Percentiles rank a stretch among this genome's conserved stretches.
These are phyloP conservation scores for Actinia equina DNA, from an alignment of 64 coral and sea anemone genomes.

Conservation along the genomic window DNA sequence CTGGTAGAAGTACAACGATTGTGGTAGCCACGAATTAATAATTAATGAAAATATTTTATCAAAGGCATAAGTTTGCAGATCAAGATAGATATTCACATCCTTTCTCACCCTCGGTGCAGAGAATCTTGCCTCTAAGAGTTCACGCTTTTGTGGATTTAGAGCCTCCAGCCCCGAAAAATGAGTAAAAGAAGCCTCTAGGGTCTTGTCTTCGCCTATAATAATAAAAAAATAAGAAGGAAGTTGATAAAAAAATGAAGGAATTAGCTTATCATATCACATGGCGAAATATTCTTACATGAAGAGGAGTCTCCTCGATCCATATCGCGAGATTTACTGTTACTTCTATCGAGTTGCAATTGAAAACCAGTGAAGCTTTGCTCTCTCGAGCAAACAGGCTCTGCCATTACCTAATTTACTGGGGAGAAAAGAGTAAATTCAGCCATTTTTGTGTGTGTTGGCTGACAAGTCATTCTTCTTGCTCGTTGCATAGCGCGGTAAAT, in stretches of 20 bases:
- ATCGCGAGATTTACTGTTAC: constrained; percentile 21
- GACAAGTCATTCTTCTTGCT: neutral
- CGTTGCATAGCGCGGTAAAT: neutral
- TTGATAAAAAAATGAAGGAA: neutral
- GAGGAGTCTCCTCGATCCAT: constrained; percentile 7
- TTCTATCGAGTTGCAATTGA: constrained; percentile 45
- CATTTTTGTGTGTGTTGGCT: neutral
- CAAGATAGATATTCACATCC: too few relatives aligned
- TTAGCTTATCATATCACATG: neutral
- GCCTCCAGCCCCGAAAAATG: constrained; percentile 71
- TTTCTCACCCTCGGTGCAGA: constrained; percentile 48
- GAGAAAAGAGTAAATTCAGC: neutral
- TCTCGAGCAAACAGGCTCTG: constrained; percentile 16
- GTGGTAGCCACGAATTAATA: too few relatives aligned
- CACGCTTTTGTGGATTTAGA: constrained; percentile 57
- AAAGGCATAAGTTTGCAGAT: too few relatives aligned
- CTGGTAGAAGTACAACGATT: too few relatives aligned
- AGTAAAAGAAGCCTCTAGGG: neutral
- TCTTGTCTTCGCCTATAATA: constrained; percentile 1
- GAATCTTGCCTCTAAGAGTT: constrained; percentile 69
- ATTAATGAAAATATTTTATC: too few relatives aligned
- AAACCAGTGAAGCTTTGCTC: constrained; percentile 28
- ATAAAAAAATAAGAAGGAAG: neutral
- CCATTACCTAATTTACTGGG: constrained; percentile 16
- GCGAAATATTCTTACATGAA: neutral